Evolutionary conservation across 2,888 invertebrate species (phyloP).

Genomic region (Adelognathus sp.): DNA sequence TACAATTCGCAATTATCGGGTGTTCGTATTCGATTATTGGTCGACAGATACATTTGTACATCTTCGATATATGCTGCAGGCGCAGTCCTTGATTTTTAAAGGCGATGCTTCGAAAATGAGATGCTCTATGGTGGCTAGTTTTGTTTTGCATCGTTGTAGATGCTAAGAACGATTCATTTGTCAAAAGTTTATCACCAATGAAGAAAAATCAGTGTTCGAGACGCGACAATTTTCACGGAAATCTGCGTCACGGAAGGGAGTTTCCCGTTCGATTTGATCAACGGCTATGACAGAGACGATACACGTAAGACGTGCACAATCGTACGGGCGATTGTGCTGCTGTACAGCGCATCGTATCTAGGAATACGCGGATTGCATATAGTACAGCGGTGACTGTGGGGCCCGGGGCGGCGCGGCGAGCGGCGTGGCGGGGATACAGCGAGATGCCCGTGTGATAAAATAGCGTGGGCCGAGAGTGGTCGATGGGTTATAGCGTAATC

Average conservation of each 20-base stretch:
- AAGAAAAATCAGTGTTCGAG: background rate
- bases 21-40: too few relatives aligned
- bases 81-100: too few relatives aligned
- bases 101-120: too few relatives aligned
- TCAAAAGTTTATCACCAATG: background rate
- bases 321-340: slow-evolving; percentile 10
- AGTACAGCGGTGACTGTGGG: slow-evolving; percentile 22
- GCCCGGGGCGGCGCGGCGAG: background rate
- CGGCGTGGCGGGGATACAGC: background rate
- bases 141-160: background rate
- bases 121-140: too few relatives aligned
- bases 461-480: slow-evolving; percentile 75
- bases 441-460: slow-evolving; percentile 67
- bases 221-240: background rate
- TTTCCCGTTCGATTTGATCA: slow-evolving; percentile 17
- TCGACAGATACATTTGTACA: too few relatives aligned
- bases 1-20: too few relatives aligned
- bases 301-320: slow-evolving; percentile 27
- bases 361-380: slow-evolving; percentile 23
- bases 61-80: too few relatives aligned
- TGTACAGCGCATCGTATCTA: slow-evolving; percentile 31
- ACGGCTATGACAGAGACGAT: slow-evolving; percentile 12
- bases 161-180: background rate
- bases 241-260: slow-evolving; percentile 13
- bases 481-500: slow-evolving; percentile 74